Conservation (phyloP, 2,888 invertebrate species). For the Sinohyriopsis cumingii region DNA sequence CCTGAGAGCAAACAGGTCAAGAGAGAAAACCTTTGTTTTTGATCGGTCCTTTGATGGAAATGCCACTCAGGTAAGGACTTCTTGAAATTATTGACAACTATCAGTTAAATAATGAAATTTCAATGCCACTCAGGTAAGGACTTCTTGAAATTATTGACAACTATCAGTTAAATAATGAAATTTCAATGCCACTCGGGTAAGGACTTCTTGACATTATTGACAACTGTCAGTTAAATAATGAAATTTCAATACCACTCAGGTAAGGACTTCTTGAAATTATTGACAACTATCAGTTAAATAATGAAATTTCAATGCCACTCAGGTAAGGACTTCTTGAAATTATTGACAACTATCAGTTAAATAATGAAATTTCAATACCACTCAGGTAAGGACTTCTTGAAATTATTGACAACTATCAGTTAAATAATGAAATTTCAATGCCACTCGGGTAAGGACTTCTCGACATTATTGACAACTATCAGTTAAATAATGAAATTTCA, state of each 20-base stretch:
- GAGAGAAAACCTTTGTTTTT: conserved; percentile 89
- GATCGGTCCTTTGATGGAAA: conserved; percentile 91
- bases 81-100: background rate
- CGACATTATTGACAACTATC: too few relatives aligned
- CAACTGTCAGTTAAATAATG: too few relatives aligned
- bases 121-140: too few relatives aligned
- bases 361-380: conserved; percentile 75
- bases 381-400: conserved; percentile 79
- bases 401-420: background rate
- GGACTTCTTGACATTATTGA: too few relatives aligned
- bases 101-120: background rate
- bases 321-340: too few relatives aligned
- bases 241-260: conserved; percentile 82
- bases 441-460: too few relatives aligned
- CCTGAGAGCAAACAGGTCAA: conserved; percentile 80
- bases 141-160: too few relatives aligned
- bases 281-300: background rate
- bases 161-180: too few relatives aligned
- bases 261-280: conserved; percentile 67
- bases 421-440: too few relatives aligned
- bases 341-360: too few relatives aligned
- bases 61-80: conserved; percentile 82
- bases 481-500: conserved; percentile 45
- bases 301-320: too few relatives aligned
- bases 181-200: too few relatives aligned